Conservation (phyloP, 2,113 vertebrate genomes). For the Dromiciops gliroides region DNA sequence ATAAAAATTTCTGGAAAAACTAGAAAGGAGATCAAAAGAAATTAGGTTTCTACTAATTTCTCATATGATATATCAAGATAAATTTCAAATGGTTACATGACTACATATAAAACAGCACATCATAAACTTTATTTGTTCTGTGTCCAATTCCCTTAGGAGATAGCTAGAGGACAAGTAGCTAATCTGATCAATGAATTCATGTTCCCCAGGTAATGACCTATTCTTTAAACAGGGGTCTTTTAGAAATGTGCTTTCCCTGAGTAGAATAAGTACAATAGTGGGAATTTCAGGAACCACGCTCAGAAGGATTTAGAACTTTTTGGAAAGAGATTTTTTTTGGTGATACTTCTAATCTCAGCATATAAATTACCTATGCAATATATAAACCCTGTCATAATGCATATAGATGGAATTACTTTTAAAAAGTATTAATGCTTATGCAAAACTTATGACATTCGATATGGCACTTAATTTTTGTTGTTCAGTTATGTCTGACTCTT, state of each 20-base stretch:
- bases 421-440: background rate
- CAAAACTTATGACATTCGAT: background rate
- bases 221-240: background rate
- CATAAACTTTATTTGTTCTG: background rate
- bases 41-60: background rate
- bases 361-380: background rate
- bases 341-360: background rate
- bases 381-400: background rate
- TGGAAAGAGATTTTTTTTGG: background rate
- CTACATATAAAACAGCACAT: background rate
- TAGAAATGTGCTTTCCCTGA: background rate
- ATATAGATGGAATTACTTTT: background rate
- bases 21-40: background rate
- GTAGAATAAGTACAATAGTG: background rate
- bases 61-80: background rate
- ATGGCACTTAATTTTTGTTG: background rate
- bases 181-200: background rate
- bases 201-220: background rate
- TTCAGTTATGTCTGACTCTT: background rate
- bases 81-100: background rate
- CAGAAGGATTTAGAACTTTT: background rate
- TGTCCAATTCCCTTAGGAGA: background rate
- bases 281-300: background rate
- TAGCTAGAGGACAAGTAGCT: background rate
- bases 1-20: background rate